Percentiles rank a stretch among this genome's conserved stretches.
Evolutionary conservation across 2,113 vertebrate species (phyloP).

Genomic region (Girardinichthys multiradiatus): DNA sequence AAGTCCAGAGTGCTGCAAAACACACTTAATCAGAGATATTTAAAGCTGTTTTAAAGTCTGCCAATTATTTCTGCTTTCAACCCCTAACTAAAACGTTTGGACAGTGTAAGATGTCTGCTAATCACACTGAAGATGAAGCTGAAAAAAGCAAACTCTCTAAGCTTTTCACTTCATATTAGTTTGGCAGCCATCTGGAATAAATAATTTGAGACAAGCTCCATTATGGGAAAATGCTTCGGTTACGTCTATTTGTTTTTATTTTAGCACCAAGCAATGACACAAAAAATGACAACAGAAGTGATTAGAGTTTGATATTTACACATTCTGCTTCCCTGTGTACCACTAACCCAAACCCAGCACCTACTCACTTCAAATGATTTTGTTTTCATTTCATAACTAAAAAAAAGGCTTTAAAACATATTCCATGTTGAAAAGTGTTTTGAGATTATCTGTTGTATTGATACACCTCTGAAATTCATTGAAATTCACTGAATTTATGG

Average conservation of each 20-base stretch:
- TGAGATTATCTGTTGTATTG: too few relatives aligned
- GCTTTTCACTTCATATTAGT: not conserved
- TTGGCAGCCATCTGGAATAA: not conserved
- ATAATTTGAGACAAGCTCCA: too few relatives aligned
- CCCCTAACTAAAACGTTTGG: not conserved
- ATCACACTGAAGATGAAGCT: not conserved
- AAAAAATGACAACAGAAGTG: too few relatives aligned
- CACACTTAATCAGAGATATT: not conserved
- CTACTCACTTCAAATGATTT: too few relatives aligned
- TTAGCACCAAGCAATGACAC: too few relatives aligned
- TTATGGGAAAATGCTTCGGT: too few relatives aligned
- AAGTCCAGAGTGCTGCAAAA: not conserved
- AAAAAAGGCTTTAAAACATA: not conserved
- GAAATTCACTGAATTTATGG: not conserved
- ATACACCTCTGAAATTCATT: not conserved
- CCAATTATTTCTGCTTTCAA: not conserved
- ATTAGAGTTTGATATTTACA: too few relatives aligned
- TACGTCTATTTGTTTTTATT: too few relatives aligned
- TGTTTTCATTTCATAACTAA: too few relatives aligned
- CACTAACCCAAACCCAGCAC: too few relatives aligned
- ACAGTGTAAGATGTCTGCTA: not conserved
- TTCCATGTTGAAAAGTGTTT: not conserved
- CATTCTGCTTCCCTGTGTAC: too few relatives aligned
- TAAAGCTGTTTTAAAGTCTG: not conserved
- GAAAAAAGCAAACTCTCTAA: not conserved